phyloP scores from a whole-genome alignment of 2,888 invertebrate species.

The Habroteleia sp. region DNA sequence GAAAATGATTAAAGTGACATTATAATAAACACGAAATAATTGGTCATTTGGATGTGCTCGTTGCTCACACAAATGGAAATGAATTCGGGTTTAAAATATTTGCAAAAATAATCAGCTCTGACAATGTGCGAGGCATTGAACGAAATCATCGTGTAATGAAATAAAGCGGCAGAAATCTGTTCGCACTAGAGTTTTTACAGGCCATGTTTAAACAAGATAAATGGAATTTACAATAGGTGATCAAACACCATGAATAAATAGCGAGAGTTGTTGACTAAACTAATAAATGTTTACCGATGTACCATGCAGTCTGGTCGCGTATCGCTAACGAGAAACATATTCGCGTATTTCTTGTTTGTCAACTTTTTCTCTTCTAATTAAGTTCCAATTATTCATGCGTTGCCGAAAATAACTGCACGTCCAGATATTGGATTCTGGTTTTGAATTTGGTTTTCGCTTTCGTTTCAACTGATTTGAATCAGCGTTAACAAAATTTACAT shows the following conservation, averaged over 20 bases:
- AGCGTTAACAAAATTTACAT: no score
- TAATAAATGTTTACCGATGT: conserved; percentile 46
- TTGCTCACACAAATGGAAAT: conserved; percentile 16
- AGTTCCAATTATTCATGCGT: conserved; percentile 38
- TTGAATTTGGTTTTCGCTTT: conserved; percentile 24
- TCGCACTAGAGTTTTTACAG: conserved; percentile 37
- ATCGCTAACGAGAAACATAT: conserved; percentile 18
- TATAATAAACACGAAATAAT: no score
- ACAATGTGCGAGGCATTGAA: conserved; percentile 40
- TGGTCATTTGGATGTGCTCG: background rate
- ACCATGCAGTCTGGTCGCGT: conserved; percentile 18
- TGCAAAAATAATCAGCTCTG: conserved; percentile 4
- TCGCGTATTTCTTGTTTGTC: conserved; percentile 36
- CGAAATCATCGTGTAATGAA: conserved; percentile 47
- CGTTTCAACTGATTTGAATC: no score
- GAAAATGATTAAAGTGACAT: no score
- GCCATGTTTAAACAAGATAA: conserved; percentile 37
- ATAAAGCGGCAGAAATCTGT: conserved; percentile 35
- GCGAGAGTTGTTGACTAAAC: conserved; percentile 50
- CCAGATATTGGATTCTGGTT: conserved; percentile 29
- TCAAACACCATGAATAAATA: conserved; percentile 56
- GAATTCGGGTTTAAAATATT: conserved; percentile 8
- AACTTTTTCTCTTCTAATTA: conserved; percentile 35
- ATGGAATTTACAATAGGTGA: conserved; percentile 55
- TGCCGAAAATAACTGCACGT: conserved; percentile 14